phyloP scores from a whole-genome alignment of 2,888 invertebrate species.

The Drosophila maculinotata region DNA sequence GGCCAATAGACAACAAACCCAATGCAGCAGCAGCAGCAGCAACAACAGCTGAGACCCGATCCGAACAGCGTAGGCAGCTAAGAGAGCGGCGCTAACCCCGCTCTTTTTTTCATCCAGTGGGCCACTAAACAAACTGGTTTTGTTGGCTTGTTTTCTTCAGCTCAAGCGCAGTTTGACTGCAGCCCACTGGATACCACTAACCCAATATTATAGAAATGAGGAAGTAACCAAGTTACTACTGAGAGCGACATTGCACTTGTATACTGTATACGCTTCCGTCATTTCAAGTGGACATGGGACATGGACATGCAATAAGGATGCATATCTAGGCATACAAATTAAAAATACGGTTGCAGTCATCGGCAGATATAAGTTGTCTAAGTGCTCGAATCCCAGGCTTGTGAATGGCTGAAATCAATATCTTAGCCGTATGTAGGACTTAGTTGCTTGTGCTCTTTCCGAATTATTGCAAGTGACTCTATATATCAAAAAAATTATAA shows the following conservation, averaged over 20 bases:
- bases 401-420: too few species aligned
- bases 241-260: slow-evolving; percentile 22
- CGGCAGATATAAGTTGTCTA: too few species aligned
- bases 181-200: slow-evolving; percentile 52
- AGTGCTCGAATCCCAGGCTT: too few species aligned
- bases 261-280: slow-evolving; percentile 62
- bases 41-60: slow-evolving; percentile 40
- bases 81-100: slow-evolving; percentile 60
- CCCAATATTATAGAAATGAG: slow-evolving; percentile 70
- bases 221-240: slow-evolving; percentile 49
- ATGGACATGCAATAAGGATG: slow-evolving; percentile 41
- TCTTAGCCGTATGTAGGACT: too few species aligned
- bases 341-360: too few species aligned
- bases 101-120: slow-evolving; percentile 59
- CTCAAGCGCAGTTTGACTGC: slow-evolving; percentile 34
- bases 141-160: slow-evolving; percentile 22
- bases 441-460: too few species aligned
- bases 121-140: slow-evolving; percentile 67
- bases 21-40: slow-evolving; percentile 18
- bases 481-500: slow-evolving; percentile 18
- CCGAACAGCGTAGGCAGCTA: slow-evolving; percentile 34
- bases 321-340: slow-evolving; percentile 5
- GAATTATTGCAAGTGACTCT: too few species aligned
- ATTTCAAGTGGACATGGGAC: slow-evolving; percentile 36
- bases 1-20: slow-evolving; percentile 46